Evolutionary conservation across 2,113 vertebrate genomes (phyloP).

Genomic region (Sinosuthora webbiana): DNA sequence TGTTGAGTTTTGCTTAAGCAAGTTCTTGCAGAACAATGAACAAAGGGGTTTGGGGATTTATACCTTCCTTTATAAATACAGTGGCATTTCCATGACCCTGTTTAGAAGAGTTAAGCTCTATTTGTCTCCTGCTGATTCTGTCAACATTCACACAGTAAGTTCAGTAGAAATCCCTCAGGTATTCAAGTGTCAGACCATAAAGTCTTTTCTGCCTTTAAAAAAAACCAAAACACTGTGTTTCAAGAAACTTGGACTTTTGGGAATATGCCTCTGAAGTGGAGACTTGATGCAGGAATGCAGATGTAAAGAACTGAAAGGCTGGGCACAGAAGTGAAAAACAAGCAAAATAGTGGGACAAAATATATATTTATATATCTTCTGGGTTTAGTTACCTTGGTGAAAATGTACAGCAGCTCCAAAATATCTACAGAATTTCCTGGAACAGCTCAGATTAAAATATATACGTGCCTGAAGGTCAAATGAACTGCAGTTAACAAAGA

Average conservation of each 20-base stretch:
- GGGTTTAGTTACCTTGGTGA: background rate
- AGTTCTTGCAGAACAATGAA: slow-evolving; percentile 32
- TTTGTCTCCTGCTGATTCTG: slow-evolving; percentile 61
- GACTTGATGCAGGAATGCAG: background rate
- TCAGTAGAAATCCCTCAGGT: slow-evolving; percentile 53
- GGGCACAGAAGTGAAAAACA: background rate
- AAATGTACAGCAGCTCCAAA: background rate
- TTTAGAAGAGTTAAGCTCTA: slow-evolving; percentile 57
- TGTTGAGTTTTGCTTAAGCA: slow-evolving; percentile 2
- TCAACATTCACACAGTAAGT: slow-evolving; percentile 40
- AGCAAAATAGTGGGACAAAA: background rate
- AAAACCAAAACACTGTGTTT: slow-evolving; percentile 47
- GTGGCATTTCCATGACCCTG: slow-evolving; percentile 45
- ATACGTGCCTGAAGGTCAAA: background rate
- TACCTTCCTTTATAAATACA: slow-evolving; percentile 10
- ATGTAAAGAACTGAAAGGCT: background rate
- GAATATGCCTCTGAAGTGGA: slow-evolving; percentile 31
- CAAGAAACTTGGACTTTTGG: slow-evolving; percentile 16
- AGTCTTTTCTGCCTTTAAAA: slow-evolving; percentile 53
- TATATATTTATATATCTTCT: background rate
- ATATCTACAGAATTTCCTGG: background rate
- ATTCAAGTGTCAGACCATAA: slow-evolving; percentile 41
- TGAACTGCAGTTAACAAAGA: background rate
- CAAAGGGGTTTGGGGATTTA: slow-evolving; percentile 32
- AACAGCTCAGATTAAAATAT: background rate